phyloP scores from a whole-genome alignment of 2,113 vertebrate genomes.

The Larimichthys polyactis region DNA sequence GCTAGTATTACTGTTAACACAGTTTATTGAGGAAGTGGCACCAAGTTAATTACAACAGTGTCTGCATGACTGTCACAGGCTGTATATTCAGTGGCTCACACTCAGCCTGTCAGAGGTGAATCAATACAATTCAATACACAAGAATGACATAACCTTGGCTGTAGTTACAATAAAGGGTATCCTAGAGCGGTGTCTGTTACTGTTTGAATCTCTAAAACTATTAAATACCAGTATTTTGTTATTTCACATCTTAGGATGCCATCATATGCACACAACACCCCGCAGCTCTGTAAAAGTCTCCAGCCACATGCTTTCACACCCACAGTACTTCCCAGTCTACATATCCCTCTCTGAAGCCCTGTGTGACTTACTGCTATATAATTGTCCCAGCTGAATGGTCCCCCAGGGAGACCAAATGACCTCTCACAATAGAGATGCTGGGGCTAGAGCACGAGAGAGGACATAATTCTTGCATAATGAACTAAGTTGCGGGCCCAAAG shows the following conservation, averaged over 20 bases:
- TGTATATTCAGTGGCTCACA: slow-evolving; percentile 57
- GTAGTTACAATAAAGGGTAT: slow-evolving; percentile 28
- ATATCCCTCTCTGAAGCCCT: slow-evolving; percentile 7
- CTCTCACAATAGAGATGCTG: slow-evolving; percentile 44
- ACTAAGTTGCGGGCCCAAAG: slow-evolving; percentile 36
- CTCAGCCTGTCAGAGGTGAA: slow-evolving; percentile 41
- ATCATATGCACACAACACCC: background rate
- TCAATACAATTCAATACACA: slow-evolving; percentile 61
- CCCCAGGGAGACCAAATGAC: slow-evolving; percentile 51
- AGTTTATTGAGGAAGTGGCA: slow-evolving; percentile 54
- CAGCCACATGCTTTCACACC: background rate
- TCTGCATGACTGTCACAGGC: slow-evolving; percentile 42
- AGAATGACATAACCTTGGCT: slow-evolving; percentile 14
- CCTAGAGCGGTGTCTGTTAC: slow-evolving; percentile 11
- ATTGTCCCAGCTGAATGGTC: slow-evolving; percentile 47
- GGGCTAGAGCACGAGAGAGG: background rate
- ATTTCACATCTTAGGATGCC: background rate
- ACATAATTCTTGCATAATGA: slow-evolving; percentile 56
- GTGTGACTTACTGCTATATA: slow-evolving; percentile 41
- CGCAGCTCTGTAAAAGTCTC: background rate
- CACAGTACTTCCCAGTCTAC: too few relatives aligned
- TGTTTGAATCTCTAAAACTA: slow-evolving; percentile 35
- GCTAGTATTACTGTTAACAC: slow-evolving; percentile 25
- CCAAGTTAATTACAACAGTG: slow-evolving; percentile 58
- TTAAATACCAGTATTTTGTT: background rate